Percentiles rank a stretch among this genome's conserved stretches.
These are phyloP conservation scores for Notarius lentiginosus DNA, from an alignment of 2,113 vertebrate genomes.

Conservation along the genomic window DNA sequence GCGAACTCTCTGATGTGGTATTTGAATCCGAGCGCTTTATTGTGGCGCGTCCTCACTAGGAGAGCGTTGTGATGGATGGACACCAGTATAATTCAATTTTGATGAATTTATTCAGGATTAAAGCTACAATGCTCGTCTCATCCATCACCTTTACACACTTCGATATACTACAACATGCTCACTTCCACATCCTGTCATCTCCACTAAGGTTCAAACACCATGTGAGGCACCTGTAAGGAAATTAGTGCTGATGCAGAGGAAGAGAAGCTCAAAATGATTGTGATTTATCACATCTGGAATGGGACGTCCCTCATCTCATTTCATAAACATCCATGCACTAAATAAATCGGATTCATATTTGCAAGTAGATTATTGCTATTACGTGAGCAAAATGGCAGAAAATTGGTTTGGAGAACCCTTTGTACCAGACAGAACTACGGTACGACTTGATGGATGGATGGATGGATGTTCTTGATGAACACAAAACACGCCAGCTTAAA, in stretches of 20 bases:
- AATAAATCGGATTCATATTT: background rate
- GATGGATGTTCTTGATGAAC: background rate
- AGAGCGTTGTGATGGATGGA: slow-evolving; percentile 24
- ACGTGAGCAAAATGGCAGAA: background rate
- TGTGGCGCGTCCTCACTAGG: background rate
- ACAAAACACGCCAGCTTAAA: background rate
- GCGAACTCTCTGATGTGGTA: slow-evolving; percentile 35
- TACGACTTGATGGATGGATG: too few species aligned
- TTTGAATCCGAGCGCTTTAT: slow-evolving; percentile 4
- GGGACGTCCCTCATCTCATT: background rate
- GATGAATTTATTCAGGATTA: slow-evolving; percentile 10
- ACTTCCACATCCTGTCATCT: background rate
- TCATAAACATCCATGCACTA: background rate
- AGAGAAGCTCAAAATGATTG: background rate
- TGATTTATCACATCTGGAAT: slow-evolving; percentile 1
- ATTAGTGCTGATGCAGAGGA: background rate
- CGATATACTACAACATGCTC: background rate
- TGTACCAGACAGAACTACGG: background rate
- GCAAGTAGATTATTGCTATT: background rate
- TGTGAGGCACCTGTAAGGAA: background rate
- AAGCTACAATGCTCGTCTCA: background rate
- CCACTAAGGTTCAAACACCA: background rate
- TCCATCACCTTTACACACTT: slow-evolving; percentile 25
- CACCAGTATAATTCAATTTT: slow-evolving; percentile 12
- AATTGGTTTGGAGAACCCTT: background rate